phyloP scores from a whole-genome alignment of 2,888 invertebrate genomes.

The Agonum fuliginosum region DNA sequence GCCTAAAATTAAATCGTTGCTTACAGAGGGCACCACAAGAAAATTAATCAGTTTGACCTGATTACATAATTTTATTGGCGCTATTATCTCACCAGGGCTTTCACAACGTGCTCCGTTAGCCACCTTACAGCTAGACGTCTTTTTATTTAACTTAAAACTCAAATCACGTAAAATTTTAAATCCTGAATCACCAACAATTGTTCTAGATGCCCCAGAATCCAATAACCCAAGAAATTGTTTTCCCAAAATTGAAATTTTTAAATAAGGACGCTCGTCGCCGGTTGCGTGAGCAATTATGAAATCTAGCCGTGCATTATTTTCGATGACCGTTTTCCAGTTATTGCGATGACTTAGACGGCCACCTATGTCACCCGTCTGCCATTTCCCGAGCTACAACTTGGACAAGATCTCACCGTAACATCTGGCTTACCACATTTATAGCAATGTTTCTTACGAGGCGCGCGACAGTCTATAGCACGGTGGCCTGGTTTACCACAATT shows the following conservation, averaged over 20 bases:
- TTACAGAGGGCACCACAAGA: not conserved
- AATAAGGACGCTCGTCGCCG: not conserved
- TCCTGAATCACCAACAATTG: not conserved
- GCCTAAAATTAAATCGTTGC: not conserved
- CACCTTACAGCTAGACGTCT: not conserved
- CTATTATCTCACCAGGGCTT: not conserved
- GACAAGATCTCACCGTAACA: not conserved
- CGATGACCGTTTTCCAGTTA: not conserved
- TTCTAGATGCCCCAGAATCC: not conserved
- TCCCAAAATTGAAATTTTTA: not conserved
- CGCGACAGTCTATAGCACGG: not conserved
- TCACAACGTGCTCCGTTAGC: not conserved
- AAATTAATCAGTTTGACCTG: not conserved
- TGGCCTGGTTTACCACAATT: slow-evolving; percentile 11
- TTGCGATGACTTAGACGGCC: not conserved
- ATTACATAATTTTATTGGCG: not conserved
- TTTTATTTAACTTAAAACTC: not conserved
- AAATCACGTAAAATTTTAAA: not conserved
- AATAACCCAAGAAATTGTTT: not conserved
- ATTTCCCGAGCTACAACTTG: not conserved
- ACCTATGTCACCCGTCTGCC: not conserved
- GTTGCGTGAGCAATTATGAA: not conserved
- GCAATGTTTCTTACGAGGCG: not conserved
- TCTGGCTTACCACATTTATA: no score
- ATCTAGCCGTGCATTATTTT: not conserved